Base-by-base conservation (phyloP, 2,888 invertebrate species). In the Keiferia lycopersicella region DNA sequence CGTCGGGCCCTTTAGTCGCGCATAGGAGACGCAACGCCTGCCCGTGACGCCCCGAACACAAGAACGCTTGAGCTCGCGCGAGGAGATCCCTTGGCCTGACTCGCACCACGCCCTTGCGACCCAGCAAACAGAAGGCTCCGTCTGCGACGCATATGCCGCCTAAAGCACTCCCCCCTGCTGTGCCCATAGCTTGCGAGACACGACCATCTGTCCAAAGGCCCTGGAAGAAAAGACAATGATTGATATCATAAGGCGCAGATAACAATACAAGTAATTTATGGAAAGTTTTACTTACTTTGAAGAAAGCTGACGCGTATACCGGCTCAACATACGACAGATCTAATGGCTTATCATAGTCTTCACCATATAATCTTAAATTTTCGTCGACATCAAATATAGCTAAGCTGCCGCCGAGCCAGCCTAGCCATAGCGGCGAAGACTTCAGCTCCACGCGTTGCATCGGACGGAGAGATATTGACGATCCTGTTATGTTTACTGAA, bases 131-230 rank as follows among this genome's bases (percentile, higher is more conserved):
- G 56, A 94, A 90, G 34, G 92, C 88, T 30, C 93, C 92, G 60
- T 93, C 94, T 2, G 92, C 80, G 73, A 84, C 83, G 69, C 86
- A 83, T 1, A 85, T 86, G 39, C 92, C 92, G 0, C 87, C 92
- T 26, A 92, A 71, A 0, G 94, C 94, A 73, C 92, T 92, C 4
- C 88, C 92, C 0, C 94, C 94, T 0, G 94, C 94, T 62, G 88
- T 79, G 50, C 93, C 92, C 81, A 94, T 89, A 0, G 94, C 94
- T 2, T 92, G 92, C 67, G 96, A 93, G 72, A 95, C 99, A 80
- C 98, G 98, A 0, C 99, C 98, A 7, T 99, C 99, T 0, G 99
- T 99, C 67, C 98, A 98, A 50, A 98, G 91, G 0, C 96, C 99
- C 91, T 98, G 94, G 18, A 77, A 78, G 2, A 56, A 6, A 60